These are phyloP conservation scores for Ochropleura leucogaster DNA, from an alignment of 2,888 invertebrate genomes.

Conservation along the genomic window DNA sequence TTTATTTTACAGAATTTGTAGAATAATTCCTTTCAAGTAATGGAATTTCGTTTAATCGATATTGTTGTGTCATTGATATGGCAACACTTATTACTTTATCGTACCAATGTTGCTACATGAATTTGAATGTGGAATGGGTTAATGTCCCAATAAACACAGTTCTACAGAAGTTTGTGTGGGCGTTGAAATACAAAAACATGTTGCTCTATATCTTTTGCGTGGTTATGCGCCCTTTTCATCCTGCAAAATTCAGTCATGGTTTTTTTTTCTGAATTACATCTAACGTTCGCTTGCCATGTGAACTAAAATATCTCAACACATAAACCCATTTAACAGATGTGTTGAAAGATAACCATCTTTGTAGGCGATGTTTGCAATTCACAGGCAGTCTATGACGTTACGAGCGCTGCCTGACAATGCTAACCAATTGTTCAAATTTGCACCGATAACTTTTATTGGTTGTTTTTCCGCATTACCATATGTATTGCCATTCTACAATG, in stretches of 20 bases:
- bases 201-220: constrained; percentile 10
- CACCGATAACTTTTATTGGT: constrained; percentile 43
- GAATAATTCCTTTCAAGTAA: background rate
- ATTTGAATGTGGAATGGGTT: constrained; percentile 54
- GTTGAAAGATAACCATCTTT: constrained; percentile 34
- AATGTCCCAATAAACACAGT: constrained; percentile 47
- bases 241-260: too few species aligned
- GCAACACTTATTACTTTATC: constrained; percentile 30
- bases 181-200: constrained; percentile 29
- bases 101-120: constrained; percentile 28
- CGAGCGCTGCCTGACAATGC: constrained; percentile 35
- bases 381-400: constrained; percentile 38
- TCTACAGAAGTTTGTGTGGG: constrained; percentile 32
- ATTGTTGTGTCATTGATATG: constrained; percentile 13
- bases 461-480: constrained; percentile 56
- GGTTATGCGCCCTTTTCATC: background rate
- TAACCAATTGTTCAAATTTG: constrained; percentile 55
- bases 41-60: constrained; percentile 19
- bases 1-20: background rate
- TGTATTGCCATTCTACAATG: constrained; percentile 50
- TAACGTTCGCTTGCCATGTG: background rate
- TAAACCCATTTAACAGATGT: constrained; percentile 25
- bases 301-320: constrained; percentile 17
- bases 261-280: constrained; percentile 23
- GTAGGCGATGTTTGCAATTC: constrained; percentile 43